phyloP scores from a whole-genome alignment of 1,140 invertebrate species.

The Microplitis mediator region DNA sequence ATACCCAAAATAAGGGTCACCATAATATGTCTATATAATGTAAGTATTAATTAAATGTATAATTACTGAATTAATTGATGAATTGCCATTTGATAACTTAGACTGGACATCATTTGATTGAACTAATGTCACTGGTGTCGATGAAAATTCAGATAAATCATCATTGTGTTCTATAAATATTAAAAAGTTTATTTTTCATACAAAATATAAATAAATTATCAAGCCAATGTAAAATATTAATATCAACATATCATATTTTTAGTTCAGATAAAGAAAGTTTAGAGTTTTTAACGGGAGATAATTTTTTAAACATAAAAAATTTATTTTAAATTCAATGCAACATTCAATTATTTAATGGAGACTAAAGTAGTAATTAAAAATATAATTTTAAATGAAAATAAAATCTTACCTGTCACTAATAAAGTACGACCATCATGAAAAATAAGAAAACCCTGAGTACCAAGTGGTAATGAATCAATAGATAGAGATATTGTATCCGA shows the following conservation, averaged over 20 bases:
- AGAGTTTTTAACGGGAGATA: too few species aligned
- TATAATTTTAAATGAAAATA: neutral
- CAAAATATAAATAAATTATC: too few species aligned
- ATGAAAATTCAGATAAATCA: constrained; percentile 42
- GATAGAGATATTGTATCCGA: constrained; percentile 28
- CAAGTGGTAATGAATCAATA: constrained; percentile 39
- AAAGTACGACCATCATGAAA: constrained; percentile 49
- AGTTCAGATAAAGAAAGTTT: too few species aligned
- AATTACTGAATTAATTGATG: constrained; percentile 35
- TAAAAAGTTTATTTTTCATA: too few species aligned
- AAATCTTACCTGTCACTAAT: constrained; percentile 42
- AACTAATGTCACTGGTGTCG: constrained; percentile 41
- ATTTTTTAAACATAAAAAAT: too few species aligned
- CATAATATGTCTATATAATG: neutral
- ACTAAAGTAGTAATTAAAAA: neutral
- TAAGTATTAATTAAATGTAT: neutral
- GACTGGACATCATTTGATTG: constrained; percentile 36
- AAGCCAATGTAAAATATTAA: too few species aligned
- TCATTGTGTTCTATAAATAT: constrained; percentile 43
- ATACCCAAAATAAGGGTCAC: neutral
- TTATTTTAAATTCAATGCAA: too few species aligned
- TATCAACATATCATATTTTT: too few species aligned
- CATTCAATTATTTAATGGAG: too few species aligned
- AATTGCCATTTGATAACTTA: constrained; percentile 33
- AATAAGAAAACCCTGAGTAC: constrained; percentile 39